These are phyloP conservation scores for Meloidogyne hapla DNA, from an alignment of 1,140 invertebrate species.

Conservation along the genomic window DNA sequence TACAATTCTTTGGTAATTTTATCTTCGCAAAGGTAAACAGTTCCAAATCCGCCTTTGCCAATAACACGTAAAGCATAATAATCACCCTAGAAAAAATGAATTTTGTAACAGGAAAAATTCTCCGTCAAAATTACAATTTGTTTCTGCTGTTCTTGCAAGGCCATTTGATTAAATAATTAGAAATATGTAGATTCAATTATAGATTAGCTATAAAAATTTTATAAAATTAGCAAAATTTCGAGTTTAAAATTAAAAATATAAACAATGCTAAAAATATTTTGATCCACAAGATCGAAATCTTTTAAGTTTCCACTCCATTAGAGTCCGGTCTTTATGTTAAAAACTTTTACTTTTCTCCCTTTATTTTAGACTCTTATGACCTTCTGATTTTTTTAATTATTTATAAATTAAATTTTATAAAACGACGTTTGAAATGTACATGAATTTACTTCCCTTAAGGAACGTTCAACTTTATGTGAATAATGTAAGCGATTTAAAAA, in stretches of 20 bases:
- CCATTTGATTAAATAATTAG: neutral
- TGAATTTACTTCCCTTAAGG: neutral
- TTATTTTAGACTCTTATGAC: no score
- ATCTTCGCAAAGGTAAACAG: constrained; percentile 20
- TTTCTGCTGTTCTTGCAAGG: neutral
- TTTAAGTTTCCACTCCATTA: no score
- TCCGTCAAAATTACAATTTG: neutral
- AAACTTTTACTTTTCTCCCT: no score
- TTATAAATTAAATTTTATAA: no score
- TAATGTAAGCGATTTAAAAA: neutral
- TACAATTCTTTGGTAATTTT: constrained; percentile 9
- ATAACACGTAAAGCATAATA: neutral
- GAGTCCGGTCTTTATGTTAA: no score
- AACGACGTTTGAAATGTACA: neutral
- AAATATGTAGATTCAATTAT: neutral
- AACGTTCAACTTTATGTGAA: neutral
- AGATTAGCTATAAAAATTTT: neutral
- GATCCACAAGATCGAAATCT: no score
- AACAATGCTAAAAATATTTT: no score
- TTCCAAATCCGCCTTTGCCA: constrained; percentile 33
- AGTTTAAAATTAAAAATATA: no score
- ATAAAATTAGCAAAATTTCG: no score
- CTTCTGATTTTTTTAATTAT: no score
- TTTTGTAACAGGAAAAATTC: neutral
- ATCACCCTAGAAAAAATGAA: neutral